These are phyloP conservation scores for Petrophora chlorosata DNA, from an alignment of 2,888 invertebrate species.

Conservation along the genomic window DNA sequence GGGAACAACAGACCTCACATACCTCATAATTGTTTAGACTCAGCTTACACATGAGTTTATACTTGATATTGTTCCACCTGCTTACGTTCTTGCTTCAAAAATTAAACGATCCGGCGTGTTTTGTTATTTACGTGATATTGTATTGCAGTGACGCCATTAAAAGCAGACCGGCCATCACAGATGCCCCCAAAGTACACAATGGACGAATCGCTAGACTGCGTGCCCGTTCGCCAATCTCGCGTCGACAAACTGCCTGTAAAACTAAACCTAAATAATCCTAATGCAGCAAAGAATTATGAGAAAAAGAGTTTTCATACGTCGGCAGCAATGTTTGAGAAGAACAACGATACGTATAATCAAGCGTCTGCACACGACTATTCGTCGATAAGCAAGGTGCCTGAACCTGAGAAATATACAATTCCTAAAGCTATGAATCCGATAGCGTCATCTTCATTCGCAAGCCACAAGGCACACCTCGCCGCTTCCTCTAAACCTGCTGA, in stretches of 20 bases:
- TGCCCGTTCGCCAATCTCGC: conserved; percentile 69
- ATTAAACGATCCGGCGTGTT: too few species aligned
- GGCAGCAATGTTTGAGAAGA: conserved; percentile 4
- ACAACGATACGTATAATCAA: conserved; percentile 18
- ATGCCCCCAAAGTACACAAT: conserved; percentile 47
- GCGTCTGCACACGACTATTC: conserved; percentile 5
- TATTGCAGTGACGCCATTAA: conserved; percentile 48
- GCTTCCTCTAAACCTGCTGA: conserved; percentile 50
- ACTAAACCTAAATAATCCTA: conserved; percentile 37
- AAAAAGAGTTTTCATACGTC: conserved; percentile 31
- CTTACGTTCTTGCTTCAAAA: too few species aligned
- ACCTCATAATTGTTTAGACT: too few species aligned
- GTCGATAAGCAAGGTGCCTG: conserved; percentile 6
- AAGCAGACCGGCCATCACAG: neutral
- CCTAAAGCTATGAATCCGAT: conserved; percentile 36
- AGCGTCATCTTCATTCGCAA: conserved; percentile 38
- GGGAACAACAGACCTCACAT: too few species aligned
- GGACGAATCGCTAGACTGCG: conserved; percentile 63
- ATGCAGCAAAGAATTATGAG: conserved; percentile 31
- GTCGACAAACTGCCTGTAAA: conserved; percentile 38
- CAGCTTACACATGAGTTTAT: too few species aligned
- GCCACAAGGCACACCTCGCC: conserved; percentile 19
- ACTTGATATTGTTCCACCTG: too few species aligned
- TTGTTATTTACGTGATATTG: too few species aligned
- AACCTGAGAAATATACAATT: conserved; percentile 5